Evolutionary conservation across 2,888 invertebrate genomes (phyloP), one percentile per base, ranked within the genome.

Genomic region (Heliothis peltigera): DNA sequence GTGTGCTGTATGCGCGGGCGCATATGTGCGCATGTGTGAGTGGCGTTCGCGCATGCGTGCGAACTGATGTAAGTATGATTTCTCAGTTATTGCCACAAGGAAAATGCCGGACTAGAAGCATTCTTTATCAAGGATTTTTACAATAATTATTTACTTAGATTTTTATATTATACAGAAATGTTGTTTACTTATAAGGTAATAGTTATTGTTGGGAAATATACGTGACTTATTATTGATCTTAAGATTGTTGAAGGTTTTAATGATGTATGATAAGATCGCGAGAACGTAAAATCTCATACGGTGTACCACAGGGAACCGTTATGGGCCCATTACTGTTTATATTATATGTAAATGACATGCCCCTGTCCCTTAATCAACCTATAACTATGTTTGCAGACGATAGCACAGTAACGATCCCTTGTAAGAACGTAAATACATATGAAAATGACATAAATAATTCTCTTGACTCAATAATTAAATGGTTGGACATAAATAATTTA

Each of bases 21-120:
- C 64, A 55, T 65, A 48, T 64, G 56, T 54, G 48, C 19, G 57
- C 19, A 51, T 64, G 70, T 58, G 65, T 25, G 54, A 1, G 69
- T 61, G 43, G 54, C 66, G 68, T 17, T 59, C 67, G 71, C 57
- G 73, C 80, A 81, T 74, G 70, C 71, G 67, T 75, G 80, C 65
- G 70, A 81, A 78, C 71, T 75, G 69, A 77, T 75, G 74, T 77
- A 81, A 83, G 75, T 66, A 57, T 60, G 75, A 74, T 70, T 77
- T 82, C 81, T 75, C 62, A 72, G 70, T 74, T 76, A 75, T 78
- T 82, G 69, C 68, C 46, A 73, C 76, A 80, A 80, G 80, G 79
- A 80, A 81, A 80, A 81, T 80, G 58, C 55, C 65, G 39, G 60
- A 48, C 46, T 47, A 56, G 21, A 54, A 64, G 61, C 64, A 77